Conservation (phyloP, 1,140 invertebrate genomes). For the Drosophila setifemur region DNA sequence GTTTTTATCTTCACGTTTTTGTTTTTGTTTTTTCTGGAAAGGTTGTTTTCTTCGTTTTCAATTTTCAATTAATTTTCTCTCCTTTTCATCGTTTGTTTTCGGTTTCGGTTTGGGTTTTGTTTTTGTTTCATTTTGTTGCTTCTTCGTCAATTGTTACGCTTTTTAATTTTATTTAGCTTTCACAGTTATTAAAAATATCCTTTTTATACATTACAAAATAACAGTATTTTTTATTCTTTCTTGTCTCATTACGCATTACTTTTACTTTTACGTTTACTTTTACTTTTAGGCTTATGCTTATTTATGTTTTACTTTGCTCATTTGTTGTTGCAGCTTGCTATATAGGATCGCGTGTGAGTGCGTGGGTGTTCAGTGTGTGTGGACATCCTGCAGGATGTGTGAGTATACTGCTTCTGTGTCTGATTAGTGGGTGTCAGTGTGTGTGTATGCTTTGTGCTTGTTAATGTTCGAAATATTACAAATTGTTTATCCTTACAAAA, state of each 20-base stretch:
- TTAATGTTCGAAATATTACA: constrained; percentile 54
- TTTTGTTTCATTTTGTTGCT: constrained; percentile 49
- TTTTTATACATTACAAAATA: constrained; percentile 83
- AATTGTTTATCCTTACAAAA: constrained; percentile 21
- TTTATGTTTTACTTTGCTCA: constrained; percentile 72
- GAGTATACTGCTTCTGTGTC: constrained; percentile 30
- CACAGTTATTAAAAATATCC: constrained; percentile 82
- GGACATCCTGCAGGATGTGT: constrained; percentile 19
- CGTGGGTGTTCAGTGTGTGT: constrained; percentile 20
- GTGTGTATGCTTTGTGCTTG: constrained; percentile 67
- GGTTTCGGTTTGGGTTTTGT: constrained; percentile 17
- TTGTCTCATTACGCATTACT: constrained; percentile 46
- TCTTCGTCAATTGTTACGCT: constrained; percentile 67
- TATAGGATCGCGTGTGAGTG: constrained; percentile 54
- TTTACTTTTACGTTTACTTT: constrained; percentile 41
- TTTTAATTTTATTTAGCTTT: constrained; percentile 83
- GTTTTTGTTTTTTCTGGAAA: constrained; percentile 62
- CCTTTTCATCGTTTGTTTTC: background rate
- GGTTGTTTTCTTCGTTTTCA: constrained; percentile 56
- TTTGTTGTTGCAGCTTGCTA: constrained; percentile 74
- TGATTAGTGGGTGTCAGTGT: constrained; percentile 25
- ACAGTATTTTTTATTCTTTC: constrained; percentile 81
- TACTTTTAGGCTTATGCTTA: constrained; percentile 67
- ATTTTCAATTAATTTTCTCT: constrained; percentile 21
- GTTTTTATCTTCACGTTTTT: constrained; percentile 43